phyloP scores from a whole-genome alignment of 2,797 vertebrate species.

The Protonibea diacanthus region DNA sequence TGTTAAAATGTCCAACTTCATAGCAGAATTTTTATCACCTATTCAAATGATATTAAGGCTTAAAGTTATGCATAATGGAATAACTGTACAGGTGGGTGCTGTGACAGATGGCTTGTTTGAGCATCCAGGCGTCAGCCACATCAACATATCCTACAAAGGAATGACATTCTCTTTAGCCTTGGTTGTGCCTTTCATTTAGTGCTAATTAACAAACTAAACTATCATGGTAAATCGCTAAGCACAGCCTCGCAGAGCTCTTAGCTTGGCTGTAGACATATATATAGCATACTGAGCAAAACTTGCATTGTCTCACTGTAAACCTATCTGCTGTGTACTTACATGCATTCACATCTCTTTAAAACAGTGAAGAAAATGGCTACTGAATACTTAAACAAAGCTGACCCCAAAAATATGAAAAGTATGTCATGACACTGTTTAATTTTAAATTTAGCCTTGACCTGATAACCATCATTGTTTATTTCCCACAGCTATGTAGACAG shows the following conservation, averaged over 20 bases:
- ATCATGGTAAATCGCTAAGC: too few relatives aligned
- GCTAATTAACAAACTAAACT: too few relatives aligned
- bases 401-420: conserved; percentile 5
- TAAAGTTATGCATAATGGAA: too few relatives aligned
- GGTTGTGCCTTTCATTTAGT: not conserved
- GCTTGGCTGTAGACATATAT: not conserved
- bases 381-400: not conserved
- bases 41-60: too few relatives aligned
- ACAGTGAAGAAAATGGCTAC: not conserved
- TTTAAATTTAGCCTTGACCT: not conserved
- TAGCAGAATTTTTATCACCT: too few relatives aligned
- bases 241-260: too few relatives aligned
- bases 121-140: too few relatives aligned
- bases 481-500: not conserved
- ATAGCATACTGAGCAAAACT: not conserved
- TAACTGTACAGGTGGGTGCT: too few relatives aligned
- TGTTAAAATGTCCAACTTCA: too few relatives aligned
- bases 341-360: not conserved
- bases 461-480: not conserved
- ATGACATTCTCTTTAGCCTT: not conserved
- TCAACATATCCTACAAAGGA: not conserved
- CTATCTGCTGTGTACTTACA: not conserved
- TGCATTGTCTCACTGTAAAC: not conserved
- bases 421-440: not conserved
- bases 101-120: too few relatives aligned